phyloP scores from a whole-genome alignment of 1,140 invertebrate genomes.

The Lepidostoma basale region DNA sequence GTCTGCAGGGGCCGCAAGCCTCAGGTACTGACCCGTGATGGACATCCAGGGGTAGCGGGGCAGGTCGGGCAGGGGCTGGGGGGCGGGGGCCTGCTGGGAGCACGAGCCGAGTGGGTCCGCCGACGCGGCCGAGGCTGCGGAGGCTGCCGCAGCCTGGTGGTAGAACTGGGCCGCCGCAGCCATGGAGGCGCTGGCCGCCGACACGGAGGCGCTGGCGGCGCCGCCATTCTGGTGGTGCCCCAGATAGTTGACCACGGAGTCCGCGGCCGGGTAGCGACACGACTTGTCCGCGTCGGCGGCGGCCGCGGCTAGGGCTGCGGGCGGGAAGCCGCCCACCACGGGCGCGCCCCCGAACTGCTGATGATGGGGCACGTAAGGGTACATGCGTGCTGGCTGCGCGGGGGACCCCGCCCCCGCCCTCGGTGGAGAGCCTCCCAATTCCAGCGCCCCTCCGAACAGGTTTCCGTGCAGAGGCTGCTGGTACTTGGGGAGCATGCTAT shows the following conservation, averaged over 20 bases:
- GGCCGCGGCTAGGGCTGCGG: conserved; percentile 66
- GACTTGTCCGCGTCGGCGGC: conserved; percentile 75
- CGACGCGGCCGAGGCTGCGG: conserved; percentile 62
- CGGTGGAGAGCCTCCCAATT: conserved; percentile 57
- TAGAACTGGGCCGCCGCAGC: conserved; percentile 86
- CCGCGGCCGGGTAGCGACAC: conserved; percentile 74
- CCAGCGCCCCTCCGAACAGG: conserved; percentile 59
- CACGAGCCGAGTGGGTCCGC: conserved; percentile 61
- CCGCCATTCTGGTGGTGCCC: conserved; percentile 77
- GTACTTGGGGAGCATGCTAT: conserved; percentile 96
- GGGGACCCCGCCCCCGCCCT: conserved; percentile 63
- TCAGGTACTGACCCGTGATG: conserved; percentile 82
- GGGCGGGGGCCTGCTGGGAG: conserved; percentile 64
- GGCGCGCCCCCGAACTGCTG: conserved; percentile 60
- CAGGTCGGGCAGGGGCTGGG: conserved; percentile 80
- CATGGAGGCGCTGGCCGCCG: conserved; percentile 75
- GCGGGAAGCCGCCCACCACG: conserved; percentile 60
- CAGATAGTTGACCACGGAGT: conserved; percentile 82
- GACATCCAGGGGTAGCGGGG: conserved; percentile 97
- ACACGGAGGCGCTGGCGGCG: conserved; percentile 73
- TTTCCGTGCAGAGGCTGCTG: conserved; percentile 65
- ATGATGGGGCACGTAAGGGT: conserved; percentile 70
- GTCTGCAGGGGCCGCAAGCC: not conserved
- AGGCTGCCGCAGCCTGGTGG: conserved; percentile 76
- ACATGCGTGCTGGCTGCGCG: conserved; percentile 68